Evolutionary conservation across 2,888 invertebrate species (phyloP).

Genomic region (Plebejus argus): DNA sequence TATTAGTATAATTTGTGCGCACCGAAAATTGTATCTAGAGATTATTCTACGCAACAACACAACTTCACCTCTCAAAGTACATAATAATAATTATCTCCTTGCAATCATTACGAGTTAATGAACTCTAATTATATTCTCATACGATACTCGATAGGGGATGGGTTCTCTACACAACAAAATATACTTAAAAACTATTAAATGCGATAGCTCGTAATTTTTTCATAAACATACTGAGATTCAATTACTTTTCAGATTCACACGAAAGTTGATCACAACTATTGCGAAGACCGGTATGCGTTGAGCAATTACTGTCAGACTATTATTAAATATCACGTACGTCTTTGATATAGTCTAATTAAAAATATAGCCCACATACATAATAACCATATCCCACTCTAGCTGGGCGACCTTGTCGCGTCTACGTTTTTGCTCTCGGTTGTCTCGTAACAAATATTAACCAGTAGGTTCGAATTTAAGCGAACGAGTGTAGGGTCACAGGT

Average conservation of each 20-base stretch:
- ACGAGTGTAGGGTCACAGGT: conserved; percentile 78
- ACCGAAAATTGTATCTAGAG: conserved; percentile 6
- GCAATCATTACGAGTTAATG: not conserved
- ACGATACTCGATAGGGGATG: not conserved
- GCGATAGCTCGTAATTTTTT: not conserved
- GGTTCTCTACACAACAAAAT: not conserved
- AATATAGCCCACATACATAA: not conserved
- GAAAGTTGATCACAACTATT: not conserved
- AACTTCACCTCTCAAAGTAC: not conserved
- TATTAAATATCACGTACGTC: not conserved
- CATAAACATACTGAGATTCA: not conserved
- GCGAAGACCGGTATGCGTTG: conserved; percentile 2
- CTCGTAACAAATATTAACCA: conserved; percentile 27
- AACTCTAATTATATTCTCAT: not conserved
- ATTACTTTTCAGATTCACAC: not conserved
- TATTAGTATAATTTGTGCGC: conserved; percentile 13
- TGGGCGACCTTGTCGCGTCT: conserved; percentile 23
- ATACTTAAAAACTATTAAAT: not conserved
- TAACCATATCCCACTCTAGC: not conserved
- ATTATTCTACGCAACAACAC: not conserved
- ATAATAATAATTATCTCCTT: not conserved
- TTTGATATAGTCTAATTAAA: conserved; percentile 11
- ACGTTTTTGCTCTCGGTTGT: not conserved
- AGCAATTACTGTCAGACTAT: conserved; percentile 7
- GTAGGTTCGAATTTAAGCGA: conserved; percentile 55